Evolutionary conservation across 2,113 vertebrate species (phyloP).

Genomic region (Bucco capensis): DNA sequence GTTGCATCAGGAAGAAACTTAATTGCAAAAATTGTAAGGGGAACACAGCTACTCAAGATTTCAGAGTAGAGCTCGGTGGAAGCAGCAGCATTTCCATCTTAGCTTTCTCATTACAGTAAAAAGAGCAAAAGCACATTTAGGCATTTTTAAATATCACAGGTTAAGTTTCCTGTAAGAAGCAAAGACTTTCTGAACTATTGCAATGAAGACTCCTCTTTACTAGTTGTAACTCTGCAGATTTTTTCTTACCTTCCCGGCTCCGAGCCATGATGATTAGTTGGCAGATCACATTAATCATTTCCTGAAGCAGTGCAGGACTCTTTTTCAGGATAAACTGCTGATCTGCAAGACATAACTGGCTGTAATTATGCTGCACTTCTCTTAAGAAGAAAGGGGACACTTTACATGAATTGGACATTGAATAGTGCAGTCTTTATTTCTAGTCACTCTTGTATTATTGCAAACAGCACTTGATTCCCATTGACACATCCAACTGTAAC

Average conservation of each 20-base stretch:
- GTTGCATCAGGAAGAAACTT: background rate
- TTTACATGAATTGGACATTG: background rate
- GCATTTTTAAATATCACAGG: background rate
- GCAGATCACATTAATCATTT: constrained; percentile 98
- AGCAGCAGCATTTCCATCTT: background rate
- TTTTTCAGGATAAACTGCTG: constrained; percentile 95
- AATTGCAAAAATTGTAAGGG: background rate
- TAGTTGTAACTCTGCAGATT: background rate
- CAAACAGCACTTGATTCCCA: background rate
- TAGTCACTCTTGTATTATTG: background rate
- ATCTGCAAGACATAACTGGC: constrained; percentile 77
- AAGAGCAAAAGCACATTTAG: background rate
- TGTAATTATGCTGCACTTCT: background rate
- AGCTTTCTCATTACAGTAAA: background rate
- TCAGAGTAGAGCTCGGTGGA: background rate
- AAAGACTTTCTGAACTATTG: background rate
- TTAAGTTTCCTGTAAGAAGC: background rate
- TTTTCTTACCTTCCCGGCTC: constrained; percentile 89
- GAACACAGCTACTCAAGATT: background rate
- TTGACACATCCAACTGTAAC: background rate
- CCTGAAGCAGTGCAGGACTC: constrained; percentile 92
- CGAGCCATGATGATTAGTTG: constrained; percentile 97
- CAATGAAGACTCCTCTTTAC: background rate
- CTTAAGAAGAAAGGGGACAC: background rate
- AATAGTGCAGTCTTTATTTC: background rate